phyloP scores from a whole-genome alignment of 1,140 invertebrate species.

The Colletes gigas region DNA sequence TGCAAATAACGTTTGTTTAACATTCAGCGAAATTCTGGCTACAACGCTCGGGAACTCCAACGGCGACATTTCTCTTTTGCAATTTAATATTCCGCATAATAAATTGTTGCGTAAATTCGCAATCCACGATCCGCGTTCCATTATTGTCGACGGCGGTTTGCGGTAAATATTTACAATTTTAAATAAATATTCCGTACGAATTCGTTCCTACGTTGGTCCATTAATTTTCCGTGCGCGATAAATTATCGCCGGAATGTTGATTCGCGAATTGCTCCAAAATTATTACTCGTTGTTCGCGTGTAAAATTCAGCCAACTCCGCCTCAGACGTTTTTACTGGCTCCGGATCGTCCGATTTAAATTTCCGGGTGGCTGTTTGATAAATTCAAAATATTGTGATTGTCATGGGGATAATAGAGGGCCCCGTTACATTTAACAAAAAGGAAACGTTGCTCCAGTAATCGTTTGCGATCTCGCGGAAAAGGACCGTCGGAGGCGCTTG shows the following conservation, averaged over 20 bases:
- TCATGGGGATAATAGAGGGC: not conserved
- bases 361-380: too few species aligned
- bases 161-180: too few species aligned
- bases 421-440: not conserved
- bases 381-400: not conserved
- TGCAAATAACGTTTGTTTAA: not conserved
- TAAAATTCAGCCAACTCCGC: too few species aligned
- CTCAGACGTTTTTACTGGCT: too few species aligned
- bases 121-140: not conserved
- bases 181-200: too few species aligned
- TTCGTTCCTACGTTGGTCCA: too few species aligned
- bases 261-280: too few species aligned
- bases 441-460: conserved; percentile 3
- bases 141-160: not conserved
- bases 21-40: not conserved
- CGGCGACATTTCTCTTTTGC: not conserved
- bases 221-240: too few species aligned
- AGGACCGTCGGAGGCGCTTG: not conserved
- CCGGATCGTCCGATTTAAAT: too few species aligned
- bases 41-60: not conserved
- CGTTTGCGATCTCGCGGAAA: not conserved
- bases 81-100: too few species aligned
- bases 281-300: too few species aligned
- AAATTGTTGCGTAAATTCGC: not conserved
- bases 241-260: too few species aligned